Evolutionary conservation across 1,140 invertebrate species (phyloP).

Genomic region (Panagrolaimus sp.): DNA sequence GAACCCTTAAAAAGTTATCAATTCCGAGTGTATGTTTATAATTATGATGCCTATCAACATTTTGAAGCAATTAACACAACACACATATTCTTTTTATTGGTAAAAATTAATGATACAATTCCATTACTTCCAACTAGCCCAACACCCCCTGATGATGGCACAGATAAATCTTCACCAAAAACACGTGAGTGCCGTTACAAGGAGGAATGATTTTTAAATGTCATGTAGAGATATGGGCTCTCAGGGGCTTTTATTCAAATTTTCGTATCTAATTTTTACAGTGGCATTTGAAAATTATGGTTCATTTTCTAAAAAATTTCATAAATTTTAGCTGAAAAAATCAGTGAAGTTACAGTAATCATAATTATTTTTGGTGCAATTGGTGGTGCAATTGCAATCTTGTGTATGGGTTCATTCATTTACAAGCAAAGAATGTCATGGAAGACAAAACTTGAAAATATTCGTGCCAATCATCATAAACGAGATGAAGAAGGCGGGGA

Average conservation of each 20-base stretch:
- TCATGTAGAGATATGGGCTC: no score
- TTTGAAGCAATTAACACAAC: background rate
- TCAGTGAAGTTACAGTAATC: background rate
- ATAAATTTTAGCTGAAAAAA: background rate
- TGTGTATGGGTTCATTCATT: background rate
- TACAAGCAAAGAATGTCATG: conserved; percentile 14
- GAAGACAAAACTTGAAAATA: conserved; percentile 20
- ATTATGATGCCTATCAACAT: background rate
- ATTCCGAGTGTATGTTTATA: background rate
- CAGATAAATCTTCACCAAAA: no score
- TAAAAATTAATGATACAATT: background rate
- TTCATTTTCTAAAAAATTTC: no score
- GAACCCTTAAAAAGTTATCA: background rate
- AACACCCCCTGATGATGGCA: background rate
- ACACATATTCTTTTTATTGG: background rate
- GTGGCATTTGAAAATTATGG: background rate
- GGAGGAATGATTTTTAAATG: no score
- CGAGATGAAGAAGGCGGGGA: background rate
- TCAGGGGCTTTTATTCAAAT: no score
- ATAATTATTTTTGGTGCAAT: conserved; percentile 14
- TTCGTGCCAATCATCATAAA: conserved; percentile 17
- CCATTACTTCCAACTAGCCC: background rate
- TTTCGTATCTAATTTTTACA: no score
- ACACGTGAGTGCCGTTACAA: no score
- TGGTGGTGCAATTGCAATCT: background rate